Conservation (phyloP, 2,888 invertebrate genomes). For the Hyalella azteca region DNA sequence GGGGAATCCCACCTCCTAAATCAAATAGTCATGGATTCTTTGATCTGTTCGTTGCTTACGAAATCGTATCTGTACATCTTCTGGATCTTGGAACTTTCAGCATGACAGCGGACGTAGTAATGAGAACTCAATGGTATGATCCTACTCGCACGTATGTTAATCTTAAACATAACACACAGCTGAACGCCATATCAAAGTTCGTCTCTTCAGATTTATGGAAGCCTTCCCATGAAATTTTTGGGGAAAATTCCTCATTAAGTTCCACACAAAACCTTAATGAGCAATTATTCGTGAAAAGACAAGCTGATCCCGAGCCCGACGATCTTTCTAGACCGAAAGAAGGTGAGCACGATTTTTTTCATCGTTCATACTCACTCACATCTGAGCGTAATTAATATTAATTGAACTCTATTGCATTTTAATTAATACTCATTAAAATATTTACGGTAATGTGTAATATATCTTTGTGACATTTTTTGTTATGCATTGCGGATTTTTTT, state of each 20-base stretch:
- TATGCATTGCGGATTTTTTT: too few species aligned
- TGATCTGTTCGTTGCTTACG: background rate
- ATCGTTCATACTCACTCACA: too few species aligned
- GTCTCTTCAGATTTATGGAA: background rate
- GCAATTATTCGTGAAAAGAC: background rate
- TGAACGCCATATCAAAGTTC: background rate
- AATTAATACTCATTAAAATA: too few species aligned
- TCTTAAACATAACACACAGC: constrained; percentile 1
- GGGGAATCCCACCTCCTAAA: background rate
- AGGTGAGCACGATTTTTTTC: too few species aligned
- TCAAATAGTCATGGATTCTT: background rate
- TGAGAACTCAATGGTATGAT: background rate
- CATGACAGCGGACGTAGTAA: background rate
- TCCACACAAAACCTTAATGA: background rate
- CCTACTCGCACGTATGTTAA: background rate
- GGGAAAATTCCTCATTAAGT: background rate
- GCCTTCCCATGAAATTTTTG: background rate
- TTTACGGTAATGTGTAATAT: too few species aligned
- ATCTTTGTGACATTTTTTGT: too few species aligned
- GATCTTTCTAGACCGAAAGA: background rate
- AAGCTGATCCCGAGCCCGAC: background rate
- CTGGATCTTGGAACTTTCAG: background rate
- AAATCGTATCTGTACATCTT: background rate
- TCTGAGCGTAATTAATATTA: too few species aligned
- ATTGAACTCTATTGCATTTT: too few species aligned